Base-by-base conservation (phyloP, 2,113 vertebrate species). In the Sylvia atricapilla region DNA sequence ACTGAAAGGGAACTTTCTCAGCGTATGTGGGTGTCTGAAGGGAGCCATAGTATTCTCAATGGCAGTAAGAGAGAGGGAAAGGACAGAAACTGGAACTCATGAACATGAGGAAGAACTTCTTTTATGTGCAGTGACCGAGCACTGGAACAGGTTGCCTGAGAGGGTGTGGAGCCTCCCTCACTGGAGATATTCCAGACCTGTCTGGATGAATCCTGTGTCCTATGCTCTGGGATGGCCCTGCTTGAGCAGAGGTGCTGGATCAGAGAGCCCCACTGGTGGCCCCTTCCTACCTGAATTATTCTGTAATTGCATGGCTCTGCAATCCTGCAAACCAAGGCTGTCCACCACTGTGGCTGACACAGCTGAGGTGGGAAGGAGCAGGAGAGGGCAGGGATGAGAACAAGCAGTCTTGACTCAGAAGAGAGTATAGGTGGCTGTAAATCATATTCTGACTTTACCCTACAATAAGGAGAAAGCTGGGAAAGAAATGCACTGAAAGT, bases 91-190 rank as follows among this genome's bases (percentile, higher is more conserved):
- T n/a, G 30, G 39, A 62, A 55, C 39, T 13, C 0, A 0, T 30
- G 46, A 53, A 41, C 20, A 11, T 35, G 10, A 60, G 53, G 10
- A 31, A 53, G 16, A 39, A 35, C 2, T 47, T 9, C 1, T 59
- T n/a, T 35, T 9, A 6, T 22, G 24, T 35, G 24, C 53, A 41
- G 47, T 76, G 30, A 22, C n/a, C 0, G 0, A 52, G 30, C n/a
- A 47, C 39, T 18, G 20, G 39, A n/a, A 30, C 10, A 46, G 13
- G 10, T 24, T n/a, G 5, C 7, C 44, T 20, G 30, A 41, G n/a
- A 35, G 17, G 14, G 8, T 31, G 11, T 47, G 39, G 20, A 68
- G 41, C 39, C 13, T 74, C 27, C 39, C 24, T 53, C 24, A 22
- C 47, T 31, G 33, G 30, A 82, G 30, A 31, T 39, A 41, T 41